These are phyloP conservation scores for Goniozus legneri DNA, from an alignment of 1,140 invertebrate genomes.

Conservation along the genomic window DNA sequence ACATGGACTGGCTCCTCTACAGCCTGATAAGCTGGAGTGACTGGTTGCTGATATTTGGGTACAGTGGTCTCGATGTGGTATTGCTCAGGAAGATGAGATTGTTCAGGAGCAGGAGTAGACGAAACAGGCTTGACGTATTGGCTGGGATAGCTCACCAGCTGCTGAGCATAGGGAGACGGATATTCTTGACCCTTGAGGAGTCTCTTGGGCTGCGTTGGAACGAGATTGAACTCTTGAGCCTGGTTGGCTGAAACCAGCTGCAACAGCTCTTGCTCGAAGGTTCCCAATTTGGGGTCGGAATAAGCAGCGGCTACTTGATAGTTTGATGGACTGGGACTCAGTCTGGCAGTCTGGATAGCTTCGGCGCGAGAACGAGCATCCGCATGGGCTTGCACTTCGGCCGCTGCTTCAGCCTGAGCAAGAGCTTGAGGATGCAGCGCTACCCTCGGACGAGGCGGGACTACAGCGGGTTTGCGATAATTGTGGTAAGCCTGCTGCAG, in stretches of 20 bases:
- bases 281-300: conserved; percentile 36
- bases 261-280: conserved; percentile 44
- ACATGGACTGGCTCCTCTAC: conserved; percentile 28
- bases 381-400: conserved; percentile 35
- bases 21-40: conserved; percentile 18
- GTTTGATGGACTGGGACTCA: conserved; percentile 28
- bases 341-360: conserved; percentile 25
- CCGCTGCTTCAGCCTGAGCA: conserved; percentile 34
- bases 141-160: conserved; percentile 22
- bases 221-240: conserved; percentile 44
- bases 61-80: conserved; percentile 50
- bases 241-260: conserved; percentile 46
- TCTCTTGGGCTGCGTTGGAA: conserved; percentile 27
- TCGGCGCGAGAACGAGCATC: conserved; percentile 33
- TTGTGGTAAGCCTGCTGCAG: conserved; percentile 46
- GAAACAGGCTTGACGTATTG: conserved; percentile 37
- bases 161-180: conserved; percentile 26
- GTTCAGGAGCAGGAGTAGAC: conserved; percentile 18
- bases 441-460: conserved; percentile 36
- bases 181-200: conserved; percentile 23
- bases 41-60: conserved; percentile 29
- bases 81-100: conserved; percentile 35
- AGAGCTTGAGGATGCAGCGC: conserved; percentile 41
- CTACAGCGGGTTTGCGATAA: conserved; percentile 40
- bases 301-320: conserved; percentile 35